phyloP scores from a whole-genome alignment of 37 sponge, comb jelly and placozoan species.

The Mnemiopsis leidyi region DNA sequence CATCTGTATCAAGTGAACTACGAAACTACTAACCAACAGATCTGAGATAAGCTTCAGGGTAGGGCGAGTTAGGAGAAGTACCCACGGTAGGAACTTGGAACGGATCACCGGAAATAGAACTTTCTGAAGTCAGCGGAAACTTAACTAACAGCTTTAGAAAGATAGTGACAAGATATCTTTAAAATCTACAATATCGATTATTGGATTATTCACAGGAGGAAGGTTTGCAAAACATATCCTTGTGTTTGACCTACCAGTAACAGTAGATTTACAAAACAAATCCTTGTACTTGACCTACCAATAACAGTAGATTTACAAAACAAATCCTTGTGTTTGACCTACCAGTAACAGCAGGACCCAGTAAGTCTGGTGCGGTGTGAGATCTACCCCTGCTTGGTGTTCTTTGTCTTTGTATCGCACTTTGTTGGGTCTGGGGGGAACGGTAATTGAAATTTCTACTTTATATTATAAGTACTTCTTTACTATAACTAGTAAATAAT shows the following conservation, averaged over 20 bases:
- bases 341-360: constrained; percentile 52
- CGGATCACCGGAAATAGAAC: neutral
- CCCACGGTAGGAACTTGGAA: constrained; percentile 15
- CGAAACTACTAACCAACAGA: constrained; percentile 1
- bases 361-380: constrained; percentile 38
- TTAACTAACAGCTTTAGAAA: too few relatives aligned
- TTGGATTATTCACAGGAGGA: too few relatives aligned
- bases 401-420: neutral
- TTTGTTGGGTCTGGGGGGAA: neutral
- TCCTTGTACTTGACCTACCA: neutral
- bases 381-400: constrained; percentile 55
- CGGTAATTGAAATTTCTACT: too few relatives aligned
- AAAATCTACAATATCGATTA: too few relatives aligned
- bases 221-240: neutral
- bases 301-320: neutral
- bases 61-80: neutral
- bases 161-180: too few relatives aligned
- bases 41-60: constrained; percentile 41
- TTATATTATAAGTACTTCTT: too few relatives aligned
- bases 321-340: neutral
- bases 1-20: too few relatives aligned
- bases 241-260: constrained; percentile 28
- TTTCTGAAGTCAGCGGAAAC: neutral
- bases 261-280: neutral
- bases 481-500: too few relatives aligned